These are phyloP conservation scores for Zosterops japonicus DNA, from an alignment of 2,113 vertebrate genomes.

Conservation along the genomic window DNA sequence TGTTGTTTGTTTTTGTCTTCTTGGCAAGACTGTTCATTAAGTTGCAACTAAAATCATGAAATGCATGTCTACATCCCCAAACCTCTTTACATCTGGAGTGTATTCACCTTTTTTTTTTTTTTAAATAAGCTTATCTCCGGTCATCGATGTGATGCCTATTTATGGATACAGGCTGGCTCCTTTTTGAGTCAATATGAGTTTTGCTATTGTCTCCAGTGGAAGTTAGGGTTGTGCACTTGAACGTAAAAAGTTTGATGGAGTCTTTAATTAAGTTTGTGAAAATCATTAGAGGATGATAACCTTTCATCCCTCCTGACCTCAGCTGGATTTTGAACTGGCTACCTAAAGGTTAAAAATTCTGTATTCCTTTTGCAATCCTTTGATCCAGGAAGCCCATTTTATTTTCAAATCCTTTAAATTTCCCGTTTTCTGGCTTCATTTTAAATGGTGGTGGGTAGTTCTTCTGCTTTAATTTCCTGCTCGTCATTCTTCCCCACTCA, in stretches of 20 bases:
- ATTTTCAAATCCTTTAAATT: constrained; percentile 48
- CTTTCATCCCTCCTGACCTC: constrained; percentile 37
- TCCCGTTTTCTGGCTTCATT: constrained; percentile 32
- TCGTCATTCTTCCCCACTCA: background rate
- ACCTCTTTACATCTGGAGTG: constrained; percentile 2
- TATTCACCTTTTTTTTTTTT: background rate
- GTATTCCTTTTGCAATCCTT: background rate
- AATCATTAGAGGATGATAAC: constrained; percentile 52
- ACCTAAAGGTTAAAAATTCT: constrained; percentile 47
- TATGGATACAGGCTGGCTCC: background rate
- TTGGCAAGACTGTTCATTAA: background rate
- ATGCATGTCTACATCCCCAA: background rate
- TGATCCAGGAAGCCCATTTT: constrained; percentile 39
- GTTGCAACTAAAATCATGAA: background rate
- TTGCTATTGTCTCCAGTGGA: constrained; percentile 7
- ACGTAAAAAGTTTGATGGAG: constrained; percentile 11
- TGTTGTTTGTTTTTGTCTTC: background rate
- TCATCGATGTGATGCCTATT: background rate
- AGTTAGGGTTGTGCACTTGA: constrained; percentile 27
- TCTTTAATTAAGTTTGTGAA: constrained; percentile 53
- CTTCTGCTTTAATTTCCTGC: constrained; percentile 46
- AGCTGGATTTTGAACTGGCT: constrained; percentile 50
- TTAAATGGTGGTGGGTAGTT: background rate
- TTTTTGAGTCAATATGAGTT: background rate
- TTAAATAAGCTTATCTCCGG: background rate